A percentile compares a stretch with the other conserved stretches of the same genome.
phyloP scores from a whole-genome alignment of 2,797 vertebrate genomes.

The Microtus agrestis region DNA sequence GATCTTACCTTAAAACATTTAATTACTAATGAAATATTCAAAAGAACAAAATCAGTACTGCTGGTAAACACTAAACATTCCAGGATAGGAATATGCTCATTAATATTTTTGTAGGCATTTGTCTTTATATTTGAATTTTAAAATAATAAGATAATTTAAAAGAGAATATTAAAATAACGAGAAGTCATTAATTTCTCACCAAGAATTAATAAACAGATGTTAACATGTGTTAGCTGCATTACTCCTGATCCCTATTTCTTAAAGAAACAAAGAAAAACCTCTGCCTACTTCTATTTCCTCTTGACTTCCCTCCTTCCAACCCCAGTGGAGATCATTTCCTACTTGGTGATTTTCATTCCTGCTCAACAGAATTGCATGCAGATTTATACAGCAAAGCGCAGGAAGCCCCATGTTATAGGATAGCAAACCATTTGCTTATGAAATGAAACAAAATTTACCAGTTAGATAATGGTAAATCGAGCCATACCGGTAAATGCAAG shows the following conservation, averaged over 20 bases:
- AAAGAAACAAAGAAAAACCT: not conserved
- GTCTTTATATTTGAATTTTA: constrained; percentile 39
- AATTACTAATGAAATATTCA: constrained; percentile 50
- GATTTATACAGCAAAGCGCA: constrained; percentile 2
- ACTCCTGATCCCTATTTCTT: not conserved
- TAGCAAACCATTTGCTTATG: not conserved
- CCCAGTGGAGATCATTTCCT: not conserved
- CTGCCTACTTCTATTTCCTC: not conserved
- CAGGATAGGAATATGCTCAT: not conserved
- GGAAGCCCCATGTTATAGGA: not conserved
- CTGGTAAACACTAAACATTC: not conserved
- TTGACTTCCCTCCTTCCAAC: too few species aligned
- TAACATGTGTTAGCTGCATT: not conserved
- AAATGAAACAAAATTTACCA: not conserved
- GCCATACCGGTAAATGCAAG: not conserved
- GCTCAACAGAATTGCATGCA: not conserved
- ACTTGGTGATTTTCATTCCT: not conserved
- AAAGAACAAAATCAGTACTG: constrained; percentile 33
- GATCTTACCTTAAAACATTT: not conserved
- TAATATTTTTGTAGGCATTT: constrained; percentile 13
- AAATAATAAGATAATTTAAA: constrained; percentile 59
- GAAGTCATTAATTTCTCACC: not conserved
- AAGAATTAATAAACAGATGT: not conserved
- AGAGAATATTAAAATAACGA: constrained; percentile 42
- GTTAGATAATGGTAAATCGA: constrained; percentile 26